Conservation (phyloP, 2,888 invertebrate species). For the Chalcosyrphus nemorum region DNA sequence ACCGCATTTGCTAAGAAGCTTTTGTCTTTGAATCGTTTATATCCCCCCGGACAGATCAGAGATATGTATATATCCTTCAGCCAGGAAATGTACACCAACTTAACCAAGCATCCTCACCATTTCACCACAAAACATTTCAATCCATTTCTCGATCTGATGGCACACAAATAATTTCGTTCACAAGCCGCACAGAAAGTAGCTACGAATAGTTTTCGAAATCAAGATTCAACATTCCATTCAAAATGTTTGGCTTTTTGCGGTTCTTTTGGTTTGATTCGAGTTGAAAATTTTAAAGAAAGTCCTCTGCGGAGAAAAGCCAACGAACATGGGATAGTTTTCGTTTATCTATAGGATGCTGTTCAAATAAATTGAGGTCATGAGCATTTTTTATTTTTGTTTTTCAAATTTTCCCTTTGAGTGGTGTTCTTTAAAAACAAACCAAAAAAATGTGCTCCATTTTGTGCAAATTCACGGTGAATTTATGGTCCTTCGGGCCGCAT, state of each 20-base stretch:
- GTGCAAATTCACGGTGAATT: neutral
- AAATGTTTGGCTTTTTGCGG: slow-evolving; percentile 16
- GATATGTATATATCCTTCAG: neutral
- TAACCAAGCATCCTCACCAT: neutral
- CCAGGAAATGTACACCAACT: neutral
- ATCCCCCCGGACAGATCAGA: neutral
- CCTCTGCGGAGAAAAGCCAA: neutral
- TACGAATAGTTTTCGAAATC: slow-evolving; percentile 53
- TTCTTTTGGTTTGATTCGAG: neutral
- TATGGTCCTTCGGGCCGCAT: neutral
- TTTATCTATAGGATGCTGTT: neutral
- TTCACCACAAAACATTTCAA: slow-evolving; percentile 7
- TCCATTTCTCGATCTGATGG: slow-evolving; percentile 9
- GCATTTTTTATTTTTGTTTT: too few species aligned
- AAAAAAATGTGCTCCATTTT: too few species aligned
- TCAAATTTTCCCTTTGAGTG: neutral
- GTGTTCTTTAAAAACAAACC: neutral
- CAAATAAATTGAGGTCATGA: neutral
- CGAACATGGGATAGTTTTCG: neutral
- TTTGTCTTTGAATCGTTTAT: slow-evolving; percentile 23
- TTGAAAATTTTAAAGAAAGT: neutral
- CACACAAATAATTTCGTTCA: slow-evolving; percentile 26
- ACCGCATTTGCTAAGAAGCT: slow-evolving; percentile 40
- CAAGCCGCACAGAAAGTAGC: slow-evolving; percentile 36
- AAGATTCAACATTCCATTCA: slow-evolving; percentile 28